A percentile compares a stretch with the other conserved stretches of the same genome.
Evolutionary conservation across 2,888 invertebrate genomes (phyloP).

Genomic region (Amiota mariae): DNA sequence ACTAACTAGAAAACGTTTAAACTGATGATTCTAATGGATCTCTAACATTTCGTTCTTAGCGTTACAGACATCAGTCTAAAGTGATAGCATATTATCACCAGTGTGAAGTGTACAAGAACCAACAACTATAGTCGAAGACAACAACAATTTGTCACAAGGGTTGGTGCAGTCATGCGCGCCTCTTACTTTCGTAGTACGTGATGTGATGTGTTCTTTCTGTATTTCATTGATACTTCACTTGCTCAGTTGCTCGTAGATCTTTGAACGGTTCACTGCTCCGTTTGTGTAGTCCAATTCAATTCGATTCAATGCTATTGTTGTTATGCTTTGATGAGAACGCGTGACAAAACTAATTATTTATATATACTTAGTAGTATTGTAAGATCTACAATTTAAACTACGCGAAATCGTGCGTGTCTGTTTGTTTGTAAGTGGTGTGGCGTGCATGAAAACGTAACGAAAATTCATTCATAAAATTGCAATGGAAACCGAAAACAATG

Average conservation of each 20-base stretch:
- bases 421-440: neutral
- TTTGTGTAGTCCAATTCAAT: constrained; percentile 22
- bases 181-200: neutral
- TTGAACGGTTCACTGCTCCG: constrained; percentile 68
- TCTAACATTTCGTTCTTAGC: no score
- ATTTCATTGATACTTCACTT: constrained; percentile 53
- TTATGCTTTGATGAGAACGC: constrained; percentile 23
- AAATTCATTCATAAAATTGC: constrained; percentile 41
- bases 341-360: constrained; percentile 38
- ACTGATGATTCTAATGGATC: no score
- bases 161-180: no score
- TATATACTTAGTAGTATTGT: constrained; percentile 35
- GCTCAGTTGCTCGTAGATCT: constrained; percentile 66
- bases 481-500: constrained; percentile 41
- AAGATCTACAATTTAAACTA: constrained; percentile 24
- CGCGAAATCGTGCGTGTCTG: neutral
- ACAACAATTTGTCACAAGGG: no score
- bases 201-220: neutral
- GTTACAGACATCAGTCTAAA: no score
- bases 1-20: no score
- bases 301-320: constrained; percentile 16
- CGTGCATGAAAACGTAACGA: constrained; percentile 30
- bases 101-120: no score
- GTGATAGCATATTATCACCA: no score
- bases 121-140: no score